These are phyloP conservation scores for Sceliomorpha sp. DNA, from an alignment of 2,888 invertebrate genomes.

Conservation along the genomic window DNA sequence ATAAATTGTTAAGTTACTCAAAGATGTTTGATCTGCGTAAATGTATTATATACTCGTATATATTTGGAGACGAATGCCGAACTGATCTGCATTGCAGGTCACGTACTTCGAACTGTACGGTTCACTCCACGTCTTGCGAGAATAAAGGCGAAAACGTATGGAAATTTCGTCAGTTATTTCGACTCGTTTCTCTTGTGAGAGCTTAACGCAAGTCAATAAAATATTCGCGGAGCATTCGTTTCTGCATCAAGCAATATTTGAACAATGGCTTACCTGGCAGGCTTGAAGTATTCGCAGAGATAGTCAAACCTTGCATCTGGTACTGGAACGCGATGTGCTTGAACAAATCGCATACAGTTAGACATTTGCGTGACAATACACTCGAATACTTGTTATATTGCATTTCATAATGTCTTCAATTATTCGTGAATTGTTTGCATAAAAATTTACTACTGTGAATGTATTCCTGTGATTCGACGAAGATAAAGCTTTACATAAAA, in stretches of 20 bases:
- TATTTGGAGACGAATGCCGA: constrained; percentile 62
- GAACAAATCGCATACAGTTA: constrained; percentile 70
- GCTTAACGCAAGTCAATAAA: constrained; percentile 65
- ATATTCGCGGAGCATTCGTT: constrained; percentile 65
- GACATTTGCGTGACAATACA: constrained; percentile 32
- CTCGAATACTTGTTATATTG: too few relatives aligned
- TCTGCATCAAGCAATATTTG: constrained; percentile 62
- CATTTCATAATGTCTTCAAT: too few relatives aligned
- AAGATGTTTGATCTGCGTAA: constrained; percentile 53
- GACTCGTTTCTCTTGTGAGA: constrained; percentile 73
- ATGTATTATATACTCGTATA: too few relatives aligned
- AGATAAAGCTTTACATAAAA: too few relatives aligned
- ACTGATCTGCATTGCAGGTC: constrained; percentile 78
- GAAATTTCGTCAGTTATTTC: constrained; percentile 77
- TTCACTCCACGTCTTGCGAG: constrained; percentile 60
- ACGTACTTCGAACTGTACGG: constrained; percentile 66
- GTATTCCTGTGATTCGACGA: too few relatives aligned
- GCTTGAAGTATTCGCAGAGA: constrained; percentile 96
- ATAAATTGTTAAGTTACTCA: constrained; percentile 48
- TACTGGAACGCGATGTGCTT: constrained; percentile 96
- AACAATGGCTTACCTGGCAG: constrained; percentile 87
- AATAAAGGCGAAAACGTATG: constrained; percentile 76
- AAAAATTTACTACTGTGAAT: too few relatives aligned
- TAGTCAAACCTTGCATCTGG: constrained; percentile 97
- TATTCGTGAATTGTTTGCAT: too few relatives aligned